Evolutionary conservation across 2,113 vertebrate genomes (phyloP).

Genomic region (Formicarius rufipectus): DNA sequence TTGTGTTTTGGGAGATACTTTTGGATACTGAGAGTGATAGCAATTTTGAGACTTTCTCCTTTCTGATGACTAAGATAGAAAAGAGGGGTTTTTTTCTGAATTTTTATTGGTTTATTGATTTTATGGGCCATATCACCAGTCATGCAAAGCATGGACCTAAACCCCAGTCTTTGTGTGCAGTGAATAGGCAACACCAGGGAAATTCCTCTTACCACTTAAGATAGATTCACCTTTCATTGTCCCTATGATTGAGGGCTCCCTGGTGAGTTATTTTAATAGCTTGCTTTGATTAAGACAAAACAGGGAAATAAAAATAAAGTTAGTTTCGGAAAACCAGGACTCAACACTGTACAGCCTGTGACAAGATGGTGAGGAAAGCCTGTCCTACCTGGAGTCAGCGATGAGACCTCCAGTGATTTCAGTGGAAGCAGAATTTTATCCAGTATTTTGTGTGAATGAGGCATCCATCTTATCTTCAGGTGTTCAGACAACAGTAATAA

Average conservation of each 20-base stretch:
- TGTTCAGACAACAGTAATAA: not conserved
- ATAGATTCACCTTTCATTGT: not conserved
- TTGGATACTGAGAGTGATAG: not conserved
- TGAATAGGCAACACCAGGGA: not conserved
- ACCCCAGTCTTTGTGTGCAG: not conserved
- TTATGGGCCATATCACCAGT: not conserved
- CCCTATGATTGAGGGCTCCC: not conserved
- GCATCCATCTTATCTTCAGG: not conserved
- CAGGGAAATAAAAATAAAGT: not conserved
- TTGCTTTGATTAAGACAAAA: not conserved
- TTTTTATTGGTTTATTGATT: not conserved
- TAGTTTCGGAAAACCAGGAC: not conserved
- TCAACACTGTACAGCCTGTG: not conserved
- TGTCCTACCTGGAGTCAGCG: not conserved
- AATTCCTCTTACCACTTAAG: not conserved
- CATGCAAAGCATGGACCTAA: not conserved
- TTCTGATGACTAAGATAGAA: not conserved
- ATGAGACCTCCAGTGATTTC: not conserved
- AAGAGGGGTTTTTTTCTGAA: not conserved
- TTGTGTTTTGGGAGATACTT: conserved; percentile 7
- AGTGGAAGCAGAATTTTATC: not conserved
- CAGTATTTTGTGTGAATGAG: not conserved
- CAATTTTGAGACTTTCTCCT: not conserved
- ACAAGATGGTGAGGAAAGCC: not conserved
- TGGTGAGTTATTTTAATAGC: not conserved